These are phyloP conservation scores for Chrysemys picta DNA, from an alignment of 2,113 vertebrate species.

Conservation along the genomic window DNA sequence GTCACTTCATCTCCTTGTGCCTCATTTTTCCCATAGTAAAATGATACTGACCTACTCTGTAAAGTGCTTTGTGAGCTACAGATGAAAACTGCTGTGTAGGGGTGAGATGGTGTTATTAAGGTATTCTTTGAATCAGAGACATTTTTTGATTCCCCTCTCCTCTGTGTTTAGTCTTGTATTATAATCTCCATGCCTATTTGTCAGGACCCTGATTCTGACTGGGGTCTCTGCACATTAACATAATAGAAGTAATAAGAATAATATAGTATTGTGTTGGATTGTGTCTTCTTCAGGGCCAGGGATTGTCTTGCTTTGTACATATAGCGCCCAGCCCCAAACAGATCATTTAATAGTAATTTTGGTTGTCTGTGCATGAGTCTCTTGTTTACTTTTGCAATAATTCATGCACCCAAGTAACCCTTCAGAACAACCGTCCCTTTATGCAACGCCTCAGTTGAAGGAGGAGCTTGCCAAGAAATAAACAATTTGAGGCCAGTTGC, in stretches of 20 bases:
- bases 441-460: neutral
- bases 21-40: constrained; percentile 19
- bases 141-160: neutral
- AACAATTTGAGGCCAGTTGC: neutral
- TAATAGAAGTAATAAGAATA: neutral
- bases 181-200: neutral
- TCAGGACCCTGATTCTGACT: neutral
- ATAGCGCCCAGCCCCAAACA: neutral
- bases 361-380: neutral
- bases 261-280: neutral
- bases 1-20: neutral
- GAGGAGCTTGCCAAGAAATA: neutral
- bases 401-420: neutral
- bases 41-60: neutral
- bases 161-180: neutral
- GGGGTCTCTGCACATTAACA: neutral
- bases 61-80: constrained; percentile 16
- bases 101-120: neutral
- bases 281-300: neutral
- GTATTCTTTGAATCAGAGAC: neutral
- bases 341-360: constrained; percentile 1
- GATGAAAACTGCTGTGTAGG: rapidly evolving
- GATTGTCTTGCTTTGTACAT: neutral
- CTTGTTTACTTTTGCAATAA: neutral
- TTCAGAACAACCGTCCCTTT: neutral